Conservation (phyloP, 2,888 invertebrate genomes). For the Autographa pulchrina region DNA sequence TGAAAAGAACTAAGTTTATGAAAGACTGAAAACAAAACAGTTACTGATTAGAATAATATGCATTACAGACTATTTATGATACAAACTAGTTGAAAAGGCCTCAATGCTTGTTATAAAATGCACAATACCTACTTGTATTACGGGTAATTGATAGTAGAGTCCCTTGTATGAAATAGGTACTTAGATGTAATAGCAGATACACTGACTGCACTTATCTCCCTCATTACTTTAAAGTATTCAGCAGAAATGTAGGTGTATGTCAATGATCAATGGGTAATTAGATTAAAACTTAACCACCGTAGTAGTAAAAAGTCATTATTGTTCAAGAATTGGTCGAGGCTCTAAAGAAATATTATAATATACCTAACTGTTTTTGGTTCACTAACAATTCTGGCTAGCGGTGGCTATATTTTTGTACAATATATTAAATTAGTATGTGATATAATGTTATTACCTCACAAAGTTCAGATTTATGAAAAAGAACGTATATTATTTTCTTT, state of each 20-base stretch:
- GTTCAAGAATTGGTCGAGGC: no score
- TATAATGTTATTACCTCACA: background rate
- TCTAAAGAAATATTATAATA: no score
- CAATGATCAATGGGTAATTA: no score
- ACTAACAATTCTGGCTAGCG: no score
- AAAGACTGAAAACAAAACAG: background rate
- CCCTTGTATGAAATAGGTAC: background rate
- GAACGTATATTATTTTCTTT: background rate
- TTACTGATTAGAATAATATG: background rate
- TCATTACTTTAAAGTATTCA: background rate
- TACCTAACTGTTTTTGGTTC: no score
- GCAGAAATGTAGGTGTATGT: no score
- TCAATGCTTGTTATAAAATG: slow-evolving; percentile 20
- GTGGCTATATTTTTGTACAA: background rate
- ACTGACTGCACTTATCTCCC: background rate
- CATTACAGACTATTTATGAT: background rate
- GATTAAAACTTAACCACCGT: no score
- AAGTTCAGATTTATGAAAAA: background rate
- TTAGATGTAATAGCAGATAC: background rate
- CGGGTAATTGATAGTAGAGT: slow-evolving; percentile 26
- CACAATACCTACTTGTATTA: slow-evolving; percentile 26
- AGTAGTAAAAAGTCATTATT: no score
- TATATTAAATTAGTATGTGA: background rate
- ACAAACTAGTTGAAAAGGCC: slow-evolving; percentile 22
- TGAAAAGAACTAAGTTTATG: background rate